A percentile compares a stretch with the other conserved stretches of the same genome.
These are phyloP conservation scores for Pristiophorus japonicus DNA, from an alignment of 2,113 vertebrate genomes.

Conservation along the genomic window DNA sequence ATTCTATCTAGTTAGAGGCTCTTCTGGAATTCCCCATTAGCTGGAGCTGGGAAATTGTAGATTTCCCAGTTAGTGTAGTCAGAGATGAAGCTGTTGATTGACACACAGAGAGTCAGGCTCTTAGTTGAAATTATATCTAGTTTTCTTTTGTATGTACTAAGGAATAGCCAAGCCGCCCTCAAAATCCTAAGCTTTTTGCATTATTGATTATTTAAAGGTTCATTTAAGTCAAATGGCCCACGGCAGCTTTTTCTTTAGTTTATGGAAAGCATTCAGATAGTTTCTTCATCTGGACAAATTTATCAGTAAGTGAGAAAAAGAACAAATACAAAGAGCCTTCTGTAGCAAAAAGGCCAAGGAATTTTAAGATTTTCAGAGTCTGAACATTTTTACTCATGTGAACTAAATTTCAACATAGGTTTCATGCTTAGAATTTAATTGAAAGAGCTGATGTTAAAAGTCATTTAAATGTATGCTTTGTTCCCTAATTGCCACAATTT, in stretches of 20 bases:
- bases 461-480: neutral
- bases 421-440: neutral
- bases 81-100: conserved; percentile 33
- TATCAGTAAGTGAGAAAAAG: neutral
- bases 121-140: conserved; percentile 11
- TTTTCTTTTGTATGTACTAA: neutral
- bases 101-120: conserved; percentile 1
- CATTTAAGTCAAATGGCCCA: conserved; percentile 36
- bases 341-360: neutral
- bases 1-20: conserved; percentile 27
- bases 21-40: conserved; percentile 18
- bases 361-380: neutral
- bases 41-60: conserved; percentile 29
- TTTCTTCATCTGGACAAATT: neutral
- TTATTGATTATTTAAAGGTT: conserved; percentile 29
- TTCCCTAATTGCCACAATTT: neutral
- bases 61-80: conserved; percentile 33
- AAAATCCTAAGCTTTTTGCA: conserved; percentile 19
- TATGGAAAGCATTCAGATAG: conserved; percentile 8
- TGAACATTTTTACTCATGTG: neutral
- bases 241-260: conserved; percentile 27
- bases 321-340: neutral
- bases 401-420: neutral
- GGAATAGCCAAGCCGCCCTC: neutral
- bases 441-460: neutral